A percentile compares a stretch with the other conserved stretches of the same genome.
phyloP scores from a whole-genome alignment of 2,888 invertebrate species.

The Drepanosiphum platanoidis region DNA sequence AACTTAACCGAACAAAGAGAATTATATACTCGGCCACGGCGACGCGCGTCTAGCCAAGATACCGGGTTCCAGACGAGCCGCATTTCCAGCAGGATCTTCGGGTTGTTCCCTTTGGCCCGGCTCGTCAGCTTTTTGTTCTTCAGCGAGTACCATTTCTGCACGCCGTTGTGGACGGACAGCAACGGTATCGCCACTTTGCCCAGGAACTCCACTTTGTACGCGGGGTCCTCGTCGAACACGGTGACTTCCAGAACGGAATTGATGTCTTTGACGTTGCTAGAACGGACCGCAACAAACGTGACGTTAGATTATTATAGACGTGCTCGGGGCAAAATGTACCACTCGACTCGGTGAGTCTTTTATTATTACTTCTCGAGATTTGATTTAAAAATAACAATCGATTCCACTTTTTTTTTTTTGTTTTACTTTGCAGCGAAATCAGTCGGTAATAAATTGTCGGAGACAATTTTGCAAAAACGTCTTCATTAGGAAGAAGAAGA shows the following conservation, averaged over 20 bases:
- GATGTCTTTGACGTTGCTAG: conserved; percentile 92
- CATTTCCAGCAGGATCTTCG: conserved; percentile 92
- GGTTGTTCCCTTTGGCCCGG: conserved; percentile 90
- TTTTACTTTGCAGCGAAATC: too few relatives aligned
- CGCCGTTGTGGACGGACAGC: conserved; percentile 85
- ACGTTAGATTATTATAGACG: too few relatives aligned
- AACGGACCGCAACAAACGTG: conserved; percentile 65
- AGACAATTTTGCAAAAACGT: too few relatives aligned
- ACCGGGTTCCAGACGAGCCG: conserved; percentile 92
- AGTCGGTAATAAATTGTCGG: too few relatives aligned
- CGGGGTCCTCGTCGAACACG: conserved; percentile 96
- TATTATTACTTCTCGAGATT: too few relatives aligned
- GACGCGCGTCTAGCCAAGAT: conserved; percentile 66
- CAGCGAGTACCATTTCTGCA: conserved; percentile 93
- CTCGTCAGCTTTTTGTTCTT: conserved; percentile 94
- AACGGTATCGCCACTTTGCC: conserved; percentile 92
- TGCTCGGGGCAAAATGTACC: too few relatives aligned
- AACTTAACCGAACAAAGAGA: conserved; percentile 62
- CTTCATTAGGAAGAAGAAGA: too few relatives aligned
- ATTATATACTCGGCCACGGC: conserved; percentile 24
- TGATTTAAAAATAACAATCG: too few relatives aligned
- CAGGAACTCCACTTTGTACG: conserved; percentile 97
- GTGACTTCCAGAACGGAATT: conserved; percentile 94
- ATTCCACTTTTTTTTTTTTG: too few relatives aligned
- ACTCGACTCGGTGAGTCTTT: too few relatives aligned